These are phyloP conservation scores for Diceros bicornis DNA, from an alignment of 2,797 vertebrate genomes.

Conservation along the genomic window DNA sequence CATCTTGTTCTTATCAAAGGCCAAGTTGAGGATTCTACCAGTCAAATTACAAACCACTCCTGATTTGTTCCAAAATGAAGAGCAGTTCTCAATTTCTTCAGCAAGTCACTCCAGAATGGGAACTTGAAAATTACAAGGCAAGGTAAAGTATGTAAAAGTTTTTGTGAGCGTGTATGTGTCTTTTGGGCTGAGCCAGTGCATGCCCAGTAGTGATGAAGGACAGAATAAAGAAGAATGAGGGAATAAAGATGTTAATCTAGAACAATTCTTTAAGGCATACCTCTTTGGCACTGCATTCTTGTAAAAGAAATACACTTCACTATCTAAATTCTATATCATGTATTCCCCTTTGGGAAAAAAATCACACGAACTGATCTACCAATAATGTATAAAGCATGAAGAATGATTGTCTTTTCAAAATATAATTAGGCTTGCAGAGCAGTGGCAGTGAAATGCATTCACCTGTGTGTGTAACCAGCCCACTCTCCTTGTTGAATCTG, in stretches of 20 bases:
- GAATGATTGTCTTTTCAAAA: slow-evolving; percentile 19
- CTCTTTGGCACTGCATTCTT: not conserved
- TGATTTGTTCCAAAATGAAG: slow-evolving; percentile 30
- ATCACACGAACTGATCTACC: not conserved
- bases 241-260: not conserved
- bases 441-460: not conserved
- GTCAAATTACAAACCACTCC: not conserved
- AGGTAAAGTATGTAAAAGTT: not conserved
- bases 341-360: not conserved
- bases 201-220: not conserved
- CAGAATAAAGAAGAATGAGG: not conserved
- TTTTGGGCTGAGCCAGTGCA: not conserved
- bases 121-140: not conserved
- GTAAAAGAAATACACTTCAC: not conserved
- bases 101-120: not conserved
- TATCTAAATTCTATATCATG: not conserved
- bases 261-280: not conserved
- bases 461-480: not conserved
- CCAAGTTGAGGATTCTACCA: not conserved
- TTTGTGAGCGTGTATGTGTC: not conserved
- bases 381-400: not conserved
- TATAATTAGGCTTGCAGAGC: not conserved
- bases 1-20: not conserved
- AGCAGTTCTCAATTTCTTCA: slow-evolving; percentile 2
- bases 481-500: not conserved